Conservation (phyloP, 2,113 vertebrate genomes). For the Phoxinus phoxinus region DNA sequence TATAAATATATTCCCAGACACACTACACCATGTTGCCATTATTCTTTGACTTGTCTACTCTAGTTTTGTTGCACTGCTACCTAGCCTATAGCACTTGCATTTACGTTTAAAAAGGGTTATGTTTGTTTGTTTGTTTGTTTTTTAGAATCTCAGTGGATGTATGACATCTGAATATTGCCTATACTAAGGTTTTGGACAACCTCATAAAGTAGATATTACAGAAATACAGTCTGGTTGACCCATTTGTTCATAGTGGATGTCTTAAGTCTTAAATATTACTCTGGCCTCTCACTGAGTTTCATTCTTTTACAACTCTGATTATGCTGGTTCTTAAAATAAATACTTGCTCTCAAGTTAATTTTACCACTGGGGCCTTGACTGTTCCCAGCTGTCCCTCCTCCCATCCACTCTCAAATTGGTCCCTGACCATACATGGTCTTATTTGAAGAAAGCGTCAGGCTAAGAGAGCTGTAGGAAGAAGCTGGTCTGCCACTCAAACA, state of each 20-base stretch:
- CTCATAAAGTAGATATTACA: neutral
- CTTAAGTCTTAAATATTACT: neutral
- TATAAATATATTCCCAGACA: neutral
- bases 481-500: conserved; percentile 41
- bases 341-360: conserved; percentile 56
- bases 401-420: conserved; percentile 46
- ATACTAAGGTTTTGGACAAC: neutral
- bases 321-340: conserved; percentile 56
- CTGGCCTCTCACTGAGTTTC: conserved; percentile 9
- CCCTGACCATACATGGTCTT: conserved; percentile 66
- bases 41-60: neutral
- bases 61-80: neutral
- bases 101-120: neutral
- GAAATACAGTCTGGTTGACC: neutral
- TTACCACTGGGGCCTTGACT: conserved; percentile 56
- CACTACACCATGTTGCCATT: neutral
- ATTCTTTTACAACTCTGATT: conserved; percentile 39
- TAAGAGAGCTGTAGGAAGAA: conserved; percentile 50
- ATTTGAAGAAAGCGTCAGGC: conserved; percentile 54
- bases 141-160: neutral
- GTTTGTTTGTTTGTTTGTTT: neutral
- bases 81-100: neutral
- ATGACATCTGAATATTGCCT: neutral
- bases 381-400: conserved; percentile 58
- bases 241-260: neutral